Conservation (phyloP, 2,113 vertebrate genomes). For the Delphinapterus leucas region DNA sequence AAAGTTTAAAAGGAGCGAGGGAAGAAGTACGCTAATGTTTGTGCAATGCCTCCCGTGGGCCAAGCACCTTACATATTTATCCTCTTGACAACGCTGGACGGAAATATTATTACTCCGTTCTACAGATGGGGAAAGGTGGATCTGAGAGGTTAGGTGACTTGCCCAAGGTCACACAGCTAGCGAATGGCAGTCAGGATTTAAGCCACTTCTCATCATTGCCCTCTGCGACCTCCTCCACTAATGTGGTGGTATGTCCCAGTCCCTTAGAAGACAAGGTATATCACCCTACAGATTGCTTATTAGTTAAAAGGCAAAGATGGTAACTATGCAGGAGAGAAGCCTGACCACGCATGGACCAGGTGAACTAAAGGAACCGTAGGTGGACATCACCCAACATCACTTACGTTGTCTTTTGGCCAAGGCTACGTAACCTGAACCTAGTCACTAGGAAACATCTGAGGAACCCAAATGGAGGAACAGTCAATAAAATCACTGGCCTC, state of each 20-base stretch:
- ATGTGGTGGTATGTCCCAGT: accelerated
- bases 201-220: neutral
- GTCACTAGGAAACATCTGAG: neutral
- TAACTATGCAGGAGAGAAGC: neutral
- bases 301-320: neutral
- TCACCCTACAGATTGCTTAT: neutral
- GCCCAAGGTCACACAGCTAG: neutral
- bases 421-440: neutral
- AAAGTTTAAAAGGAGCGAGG: no score
- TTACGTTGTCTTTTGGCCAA: neutral
- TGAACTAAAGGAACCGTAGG: neutral
- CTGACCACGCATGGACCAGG: neutral
- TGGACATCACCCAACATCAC: neutral
- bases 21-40: neutral
- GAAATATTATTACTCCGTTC: neutral
- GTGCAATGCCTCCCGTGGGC: neutral
- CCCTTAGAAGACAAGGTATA: neutral
- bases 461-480: neutral
- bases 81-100: neutral
- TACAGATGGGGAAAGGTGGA: neutral
- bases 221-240: neutral
- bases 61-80: neutral
- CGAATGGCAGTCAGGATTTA: neutral
- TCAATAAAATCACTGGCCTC: neutral
- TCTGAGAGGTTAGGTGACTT: neutral